Percentiles rank a stretch among this genome's conserved stretches.
phyloP scores from a whole-genome alignment of 1,140 invertebrate genomes.

The Hylaeus anthracinus region DNA sequence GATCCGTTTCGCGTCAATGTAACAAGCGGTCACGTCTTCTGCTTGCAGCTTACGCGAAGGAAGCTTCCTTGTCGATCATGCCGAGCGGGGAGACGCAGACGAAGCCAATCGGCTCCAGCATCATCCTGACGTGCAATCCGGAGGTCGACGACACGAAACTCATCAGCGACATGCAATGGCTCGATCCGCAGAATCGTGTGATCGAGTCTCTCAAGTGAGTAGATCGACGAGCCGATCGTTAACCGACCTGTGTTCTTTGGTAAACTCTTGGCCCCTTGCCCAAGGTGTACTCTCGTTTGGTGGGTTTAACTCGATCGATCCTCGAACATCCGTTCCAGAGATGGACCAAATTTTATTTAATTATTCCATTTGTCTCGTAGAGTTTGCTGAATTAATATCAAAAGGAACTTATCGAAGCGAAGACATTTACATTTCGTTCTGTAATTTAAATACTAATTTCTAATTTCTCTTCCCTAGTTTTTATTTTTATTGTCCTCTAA shows the following conservation, averaged over 20 bases:
- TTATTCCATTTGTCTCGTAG: too few relatives aligned
- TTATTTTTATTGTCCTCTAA: too few relatives aligned
- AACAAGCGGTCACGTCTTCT: conserved; percentile 38
- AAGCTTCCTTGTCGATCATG: conserved; percentile 83
- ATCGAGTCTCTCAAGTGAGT: conserved; percentile 85
- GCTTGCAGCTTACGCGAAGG: conserved; percentile 69
- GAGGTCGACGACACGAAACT: conserved; percentile 83
- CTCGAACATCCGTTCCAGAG: background rate
- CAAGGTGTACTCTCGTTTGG: background rate
- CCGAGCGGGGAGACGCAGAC: conserved; percentile 84
- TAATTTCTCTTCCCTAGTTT: too few relatives aligned
- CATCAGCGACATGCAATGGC: conserved; percentile 87
- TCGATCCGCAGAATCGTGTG: conserved; percentile 84
- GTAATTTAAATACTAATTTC: too few relatives aligned
- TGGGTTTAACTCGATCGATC: background rate
- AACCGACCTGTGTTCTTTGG: background rate
- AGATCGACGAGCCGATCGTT: conserved; percentile 3
- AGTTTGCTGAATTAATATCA: too few relatives aligned
- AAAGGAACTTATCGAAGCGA: too few relatives aligned
- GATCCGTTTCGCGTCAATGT: conserved; percentile 23
- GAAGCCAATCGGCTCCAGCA: conserved; percentile 85
- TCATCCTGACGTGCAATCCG: conserved; percentile 87
- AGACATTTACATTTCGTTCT: too few relatives aligned
- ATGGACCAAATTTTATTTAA: too few relatives aligned
- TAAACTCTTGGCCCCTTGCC: background rate